Evolutionary conservation across 1,140 invertebrate genomes (phyloP), one percentile per base, ranked within the genome.

Genomic region (Zelostemma sp.): DNA sequence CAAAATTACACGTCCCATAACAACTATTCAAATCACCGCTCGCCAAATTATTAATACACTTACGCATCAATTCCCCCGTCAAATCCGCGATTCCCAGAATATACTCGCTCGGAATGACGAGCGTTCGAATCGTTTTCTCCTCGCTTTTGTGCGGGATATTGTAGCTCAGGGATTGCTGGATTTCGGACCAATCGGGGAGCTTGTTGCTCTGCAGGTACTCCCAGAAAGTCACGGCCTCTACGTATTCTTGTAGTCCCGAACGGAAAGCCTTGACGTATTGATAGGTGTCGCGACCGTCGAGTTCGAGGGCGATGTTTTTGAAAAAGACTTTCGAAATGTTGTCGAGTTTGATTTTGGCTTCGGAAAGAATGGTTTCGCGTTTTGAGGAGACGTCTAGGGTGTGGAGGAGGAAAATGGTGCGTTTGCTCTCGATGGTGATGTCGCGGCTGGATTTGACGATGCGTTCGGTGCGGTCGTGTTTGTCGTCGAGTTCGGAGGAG

Each of bases 381-480:
- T 91, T 89, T 28, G 86, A 87, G 65, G 90, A 89, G 9, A 89
- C 90, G 63, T 88, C 86, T 45, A 91, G 85, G 18, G 93, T 91
- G 75, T 97, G 95, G 9, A 97, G 82, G 12, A 94, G 82, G 80
- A 96, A 97, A 57, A 97, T 97, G 11, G 94, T 91, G 64, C 94
- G 87, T 79, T 97, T 97, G 73, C 94, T 95, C 76, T 96, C 94
- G 65, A 96, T 96, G 1, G 94, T 97, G n/a, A 97, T 90, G 80
- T 97, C 95, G 41, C 95, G 85, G 60, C 92, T 92, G 0, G 92
- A 81, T 85, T 96, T 97, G 0, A 96, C 88, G 9, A 97, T 88
- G 56, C 93, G 86, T 78, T 97, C 95, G 78, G 92, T 90, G 72
- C 93, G 89, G 80, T 97, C 95, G 77, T 97, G 92, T 68, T 93